Evolutionary conservation across 2,113 vertebrate genomes (phyloP).

Genomic region (Phyllopteryx taeniolatus): DNA sequence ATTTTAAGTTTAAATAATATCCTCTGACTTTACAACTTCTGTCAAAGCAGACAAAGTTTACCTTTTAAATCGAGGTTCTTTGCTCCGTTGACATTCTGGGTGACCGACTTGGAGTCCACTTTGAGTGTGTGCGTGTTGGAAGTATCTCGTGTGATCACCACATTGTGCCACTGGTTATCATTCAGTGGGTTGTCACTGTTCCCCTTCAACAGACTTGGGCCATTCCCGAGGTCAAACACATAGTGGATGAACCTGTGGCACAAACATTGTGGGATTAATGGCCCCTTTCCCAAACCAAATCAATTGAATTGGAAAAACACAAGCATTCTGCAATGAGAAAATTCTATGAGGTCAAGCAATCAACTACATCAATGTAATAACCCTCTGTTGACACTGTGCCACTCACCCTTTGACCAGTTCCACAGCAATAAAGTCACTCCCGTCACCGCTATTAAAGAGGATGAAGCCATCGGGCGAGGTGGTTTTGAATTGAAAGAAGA

Average conservation of each 20-base stretch:
- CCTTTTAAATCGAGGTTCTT: constrained; percentile 99
- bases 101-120: constrained; percentile 90
- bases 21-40: not conserved
- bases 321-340: not conserved
- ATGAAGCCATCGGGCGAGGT: constrained; percentile 94
- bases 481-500: constrained; percentile 99
- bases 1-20: not conserved
- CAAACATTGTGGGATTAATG: constrained; percentile 4
- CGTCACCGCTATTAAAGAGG: constrained; percentile 86
- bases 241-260: constrained; percentile 90
- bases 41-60: constrained; percentile 44
- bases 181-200: constrained; percentile 92
- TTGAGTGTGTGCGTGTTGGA: constrained; percentile 94
- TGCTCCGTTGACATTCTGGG: constrained; percentile 96
- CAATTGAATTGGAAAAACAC: constrained; percentile 16
- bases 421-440: constrained; percentile 90
- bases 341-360: not conserved
- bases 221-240: constrained; percentile 93
- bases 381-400: not conserved
- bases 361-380: not conserved
- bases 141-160: constrained; percentile 90
- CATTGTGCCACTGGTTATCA: constrained; percentile 97
- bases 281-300: not conserved
- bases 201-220: constrained; percentile 94
- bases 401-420: constrained; percentile 96